phyloP scores from a whole-genome alignment of 2,888 invertebrate genomes.

The Athripsodes cinereus region DNA sequence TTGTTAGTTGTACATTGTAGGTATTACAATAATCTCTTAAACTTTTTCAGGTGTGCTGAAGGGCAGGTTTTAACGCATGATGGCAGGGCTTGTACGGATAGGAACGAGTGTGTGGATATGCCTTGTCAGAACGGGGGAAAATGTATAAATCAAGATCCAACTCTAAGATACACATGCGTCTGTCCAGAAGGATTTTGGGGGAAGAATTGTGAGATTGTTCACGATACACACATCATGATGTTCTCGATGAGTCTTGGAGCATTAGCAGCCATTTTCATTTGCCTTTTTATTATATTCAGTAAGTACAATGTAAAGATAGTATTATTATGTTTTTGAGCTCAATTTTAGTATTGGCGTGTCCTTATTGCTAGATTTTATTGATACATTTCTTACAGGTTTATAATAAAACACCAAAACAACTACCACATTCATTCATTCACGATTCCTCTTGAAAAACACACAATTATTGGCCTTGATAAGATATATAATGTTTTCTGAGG shows the following conservation, averaged over 20 bases:
- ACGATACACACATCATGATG: slow-evolving; percentile 75
- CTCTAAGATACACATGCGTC: slow-evolving; percentile 77
- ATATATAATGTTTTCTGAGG: too few species aligned
- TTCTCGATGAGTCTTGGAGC: slow-evolving; percentile 95
- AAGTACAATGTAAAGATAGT: slow-evolving; percentile 41
- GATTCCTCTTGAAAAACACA: too few species aligned
- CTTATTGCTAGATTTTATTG: too few species aligned
- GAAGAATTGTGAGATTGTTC: slow-evolving; percentile 87
- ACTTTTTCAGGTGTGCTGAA: slow-evolving; percentile 82
- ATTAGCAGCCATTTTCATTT: slow-evolving; percentile 94
- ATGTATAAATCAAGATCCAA: slow-evolving; percentile 87
- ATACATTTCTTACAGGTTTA: too few species aligned
- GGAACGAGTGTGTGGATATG: slow-evolving; percentile 90
- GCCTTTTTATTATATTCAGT: slow-evolving; percentile 94
- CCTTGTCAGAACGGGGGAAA: slow-evolving; percentile 91
- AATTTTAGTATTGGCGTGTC: too few species aligned
- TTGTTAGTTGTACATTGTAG: too few species aligned
- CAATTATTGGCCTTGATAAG: too few species aligned
- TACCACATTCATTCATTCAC: too few species aligned
- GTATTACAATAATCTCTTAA: too few species aligned
- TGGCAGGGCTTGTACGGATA: slow-evolving; percentile 89
- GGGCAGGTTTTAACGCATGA: slow-evolving; percentile 86
- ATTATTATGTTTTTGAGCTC: neutral
- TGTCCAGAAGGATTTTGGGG: slow-evolving; percentile 92
- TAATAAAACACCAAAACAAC: too few species aligned